Percentiles rank a stretch among this genome's conserved stretches.
Evolutionary conservation across 2,888 invertebrate species (phyloP).

Genomic region (Pollenia griseotomentosa): DNA sequence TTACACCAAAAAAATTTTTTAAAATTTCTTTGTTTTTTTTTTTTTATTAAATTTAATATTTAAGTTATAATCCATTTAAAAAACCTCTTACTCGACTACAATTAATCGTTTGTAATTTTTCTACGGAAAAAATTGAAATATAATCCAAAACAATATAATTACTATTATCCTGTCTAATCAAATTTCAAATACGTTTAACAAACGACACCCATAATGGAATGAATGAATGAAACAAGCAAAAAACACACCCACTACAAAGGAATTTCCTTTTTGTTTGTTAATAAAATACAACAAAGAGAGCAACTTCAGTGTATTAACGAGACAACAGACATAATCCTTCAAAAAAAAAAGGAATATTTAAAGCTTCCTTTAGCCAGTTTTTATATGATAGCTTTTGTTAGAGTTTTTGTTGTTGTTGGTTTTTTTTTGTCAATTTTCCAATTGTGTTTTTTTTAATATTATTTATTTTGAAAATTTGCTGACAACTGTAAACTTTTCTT

Average conservation of each 20-base stretch:
- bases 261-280: conserved; percentile 35
- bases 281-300: conserved; percentile 31
- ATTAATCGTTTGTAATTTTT: conserved; percentile 33
- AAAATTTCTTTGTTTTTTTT: too few species aligned
- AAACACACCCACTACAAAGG: conserved; percentile 24
- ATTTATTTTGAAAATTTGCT: conserved; percentile 49
- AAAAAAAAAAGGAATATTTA: conserved; percentile 47
- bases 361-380: conserved; percentile 51
- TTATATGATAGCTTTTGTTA: conserved; percentile 51
- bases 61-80: too few species aligned
- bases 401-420: not conserved
- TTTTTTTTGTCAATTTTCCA: conserved; percentile 29
- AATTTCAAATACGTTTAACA: conserved; percentile 61
- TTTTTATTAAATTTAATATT: too few species aligned
- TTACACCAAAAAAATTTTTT: too few species aligned
- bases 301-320: conserved; percentile 54
- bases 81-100: not conserved
- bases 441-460: conserved; percentile 25
- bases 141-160: conserved; percentile 42
- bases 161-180: conserved; percentile 57
- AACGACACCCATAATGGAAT: conserved; percentile 51
- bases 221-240: conserved; percentile 20
- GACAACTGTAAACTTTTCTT: conserved; percentile 57
- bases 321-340: conserved; percentile 63
- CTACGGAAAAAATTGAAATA: not conserved